Percentiles rank a stretch among this genome's conserved stretches.
These are phyloP conservation scores for Dendrolimus pini DNA, from an alignment of 2,888 invertebrate species.

Conservation along the genomic window DNA sequence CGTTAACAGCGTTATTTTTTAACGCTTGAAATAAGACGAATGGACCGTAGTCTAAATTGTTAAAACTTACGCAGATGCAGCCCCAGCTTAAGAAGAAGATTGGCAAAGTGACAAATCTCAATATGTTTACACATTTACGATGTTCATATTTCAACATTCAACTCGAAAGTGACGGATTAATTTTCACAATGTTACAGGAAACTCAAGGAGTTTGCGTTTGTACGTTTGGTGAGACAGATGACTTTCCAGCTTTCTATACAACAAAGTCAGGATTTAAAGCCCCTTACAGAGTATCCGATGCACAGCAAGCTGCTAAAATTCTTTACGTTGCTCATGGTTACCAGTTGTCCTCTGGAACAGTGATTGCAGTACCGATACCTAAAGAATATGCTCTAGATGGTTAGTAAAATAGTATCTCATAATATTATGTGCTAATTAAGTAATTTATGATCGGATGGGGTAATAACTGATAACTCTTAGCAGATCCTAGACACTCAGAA, in stretches of 20 bases:
- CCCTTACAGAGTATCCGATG: constrained; percentile 80
- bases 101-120: too few species aligned
- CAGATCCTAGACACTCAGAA: too few species aligned
- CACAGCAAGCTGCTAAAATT: constrained; percentile 84
- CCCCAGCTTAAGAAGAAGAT: too few species aligned
- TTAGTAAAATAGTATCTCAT: constrained; percentile 18
- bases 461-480: too few species aligned
- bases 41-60: too few species aligned
- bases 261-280: constrained; percentile 82
- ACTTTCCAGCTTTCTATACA: constrained; percentile 97
- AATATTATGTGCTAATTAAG: too few species aligned
- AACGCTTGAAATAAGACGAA: too few species aligned
- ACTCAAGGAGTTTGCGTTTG: constrained; percentile 96
- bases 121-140: too few species aligned
- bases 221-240: constrained; percentile 79
- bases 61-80: too few species aligned
- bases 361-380: constrained; percentile 95
- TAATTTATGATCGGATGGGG: too few species aligned
- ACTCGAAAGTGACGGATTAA: background rate
- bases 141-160: too few species aligned
- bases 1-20: too few species aligned
- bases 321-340: constrained; percentile 75
- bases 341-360: constrained; percentile 81
- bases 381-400: constrained; percentile 79
- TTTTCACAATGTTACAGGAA: constrained; percentile 77